Percentiles rank a stretch among this genome's conserved stretches.
phyloP scores from a whole-genome alignment of 1,140 invertebrate species.

The Amphibalanus amphitrite region DNA sequence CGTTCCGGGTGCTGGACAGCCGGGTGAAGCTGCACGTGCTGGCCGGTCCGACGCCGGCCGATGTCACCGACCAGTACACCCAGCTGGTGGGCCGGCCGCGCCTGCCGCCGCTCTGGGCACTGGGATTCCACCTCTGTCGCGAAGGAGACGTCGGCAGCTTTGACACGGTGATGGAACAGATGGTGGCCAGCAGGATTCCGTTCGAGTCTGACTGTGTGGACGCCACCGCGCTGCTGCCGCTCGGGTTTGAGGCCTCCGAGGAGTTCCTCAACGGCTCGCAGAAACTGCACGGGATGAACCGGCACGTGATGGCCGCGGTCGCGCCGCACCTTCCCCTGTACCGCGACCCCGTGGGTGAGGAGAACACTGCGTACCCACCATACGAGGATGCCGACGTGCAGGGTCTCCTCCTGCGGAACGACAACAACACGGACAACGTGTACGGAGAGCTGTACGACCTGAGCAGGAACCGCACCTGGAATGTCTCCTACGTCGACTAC shows the following conservation, averaged over 20 bases:
- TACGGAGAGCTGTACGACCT: not conserved
- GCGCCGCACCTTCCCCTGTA: slow-evolving; percentile 5
- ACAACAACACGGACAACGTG: not conserved
- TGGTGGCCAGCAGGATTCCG: slow-evolving; percentile 11
- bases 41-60: slow-evolving; percentile 46
- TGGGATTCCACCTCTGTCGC: slow-evolving; percentile 74
- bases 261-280: not conserved
- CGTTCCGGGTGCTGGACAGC: slow-evolving; percentile 55
- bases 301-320: slow-evolving; percentile 9
- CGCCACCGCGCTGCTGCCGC: slow-evolving; percentile 3
- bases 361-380: slow-evolving; percentile 10
- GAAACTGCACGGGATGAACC: slow-evolving; percentile 9
- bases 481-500: not conserved
- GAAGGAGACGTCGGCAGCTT: slow-evolving; percentile 23
- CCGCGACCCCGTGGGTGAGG: slow-evolving; percentile 6
- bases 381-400: slow-evolving; percentile 10
- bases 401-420: slow-evolving; percentile 3
- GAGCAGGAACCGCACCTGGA: not conserved
- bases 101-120: slow-evolving; percentile 73
- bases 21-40: slow-evolving; percentile 56
- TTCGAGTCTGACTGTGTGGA: slow-evolving; percentile 19
- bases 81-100: slow-evolving; percentile 53
- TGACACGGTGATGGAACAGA: slow-evolving; percentile 19
- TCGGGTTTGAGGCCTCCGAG: not conserved
- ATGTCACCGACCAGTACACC: slow-evolving; percentile 57